Conservation (phyloP, 2,888 invertebrate genomes). For the Eupithecia abbreviata region DNA sequence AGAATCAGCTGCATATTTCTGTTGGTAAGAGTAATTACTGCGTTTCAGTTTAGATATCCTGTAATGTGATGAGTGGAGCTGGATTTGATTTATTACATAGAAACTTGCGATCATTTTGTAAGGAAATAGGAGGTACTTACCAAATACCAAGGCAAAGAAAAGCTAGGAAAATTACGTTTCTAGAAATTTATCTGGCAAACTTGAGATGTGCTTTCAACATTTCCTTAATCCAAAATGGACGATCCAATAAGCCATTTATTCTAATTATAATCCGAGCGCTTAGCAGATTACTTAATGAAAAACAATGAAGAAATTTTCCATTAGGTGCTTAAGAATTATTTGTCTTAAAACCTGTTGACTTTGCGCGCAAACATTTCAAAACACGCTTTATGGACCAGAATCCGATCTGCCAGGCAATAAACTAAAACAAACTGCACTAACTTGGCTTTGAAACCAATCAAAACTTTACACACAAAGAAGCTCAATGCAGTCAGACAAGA, state of each 20-base stretch:
- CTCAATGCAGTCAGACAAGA: slow-evolving; percentile 64
- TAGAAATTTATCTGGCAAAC: not conserved
- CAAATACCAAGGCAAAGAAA: not conserved
- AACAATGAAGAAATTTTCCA: slow-evolving; percentile 32
- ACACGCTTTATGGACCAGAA: slow-evolving; percentile 17
- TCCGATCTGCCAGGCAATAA: slow-evolving; percentile 36
- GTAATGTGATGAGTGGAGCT: slow-evolving; percentile 19
- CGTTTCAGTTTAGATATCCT: slow-evolving; percentile 34
- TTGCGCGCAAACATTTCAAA: slow-evolving; percentile 20
- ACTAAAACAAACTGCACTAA: slow-evolving; percentile 51
- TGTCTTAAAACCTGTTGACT: slow-evolving; percentile 29
- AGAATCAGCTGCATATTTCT: slow-evolving; percentile 34
- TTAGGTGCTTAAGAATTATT: slow-evolving; percentile 22
- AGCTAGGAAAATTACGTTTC: not conserved
- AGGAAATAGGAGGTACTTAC: not conserved
- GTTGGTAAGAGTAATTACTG: slow-evolving; percentile 27
- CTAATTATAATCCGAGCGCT: slow-evolving; percentile 9
- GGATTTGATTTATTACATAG: slow-evolving; percentile 19
- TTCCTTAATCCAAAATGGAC: slow-evolving; percentile 23
- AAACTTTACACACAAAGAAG: slow-evolving; percentile 68
- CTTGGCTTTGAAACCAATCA: slow-evolving; percentile 69
- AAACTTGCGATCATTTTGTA: not conserved
- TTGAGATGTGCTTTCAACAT: slow-evolving; percentile 4
- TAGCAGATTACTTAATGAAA: slow-evolving; percentile 40
- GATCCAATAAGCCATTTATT: slow-evolving; percentile 20